phyloP scores from a whole-genome alignment of 2,888 invertebrate genomes.

The Calameuta pallipes region DNA sequence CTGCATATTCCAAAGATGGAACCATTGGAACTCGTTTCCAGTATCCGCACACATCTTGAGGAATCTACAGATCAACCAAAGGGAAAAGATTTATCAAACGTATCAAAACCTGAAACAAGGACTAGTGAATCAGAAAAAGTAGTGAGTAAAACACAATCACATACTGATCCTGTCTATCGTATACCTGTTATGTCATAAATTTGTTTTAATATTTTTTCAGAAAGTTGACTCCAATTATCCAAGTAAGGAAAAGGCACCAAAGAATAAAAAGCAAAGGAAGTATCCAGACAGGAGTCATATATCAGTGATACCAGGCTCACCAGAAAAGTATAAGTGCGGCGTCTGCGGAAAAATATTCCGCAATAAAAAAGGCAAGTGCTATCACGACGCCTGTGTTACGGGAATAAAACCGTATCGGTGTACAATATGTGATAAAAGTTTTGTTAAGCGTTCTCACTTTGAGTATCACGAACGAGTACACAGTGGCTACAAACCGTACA shows the following conservation, averaged over 20 bases:
- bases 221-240: neutral
- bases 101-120: neutral
- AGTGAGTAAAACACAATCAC: too few relatives aligned
- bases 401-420: slow-evolving; percentile 69
- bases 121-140: too few relatives aligned
- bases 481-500: slow-evolving; percentile 71
- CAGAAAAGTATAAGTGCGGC: slow-evolving; percentile 73
- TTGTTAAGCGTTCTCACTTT: slow-evolving; percentile 78
- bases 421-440: slow-evolving; percentile 67
- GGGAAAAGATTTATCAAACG: neutral
- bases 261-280: slow-evolving; percentile 28
- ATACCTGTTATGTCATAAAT: too few relatives aligned
- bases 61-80: slow-evolving; percentile 3
- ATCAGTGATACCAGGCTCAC: slow-evolving; percentile 63
- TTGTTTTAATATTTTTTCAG: neutral
- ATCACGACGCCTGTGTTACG: slow-evolving; percentile 57
- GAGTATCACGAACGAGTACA: slow-evolving; percentile 80
- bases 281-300: slow-evolving; percentile 52
- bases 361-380: slow-evolving; percentile 68
- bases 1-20: slow-evolving; percentile 28
- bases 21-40: slow-evolving; percentile 19
- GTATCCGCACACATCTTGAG: slow-evolving; percentile 21
- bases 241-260: slow-evolving; percentile 1
- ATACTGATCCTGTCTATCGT: too few relatives aligned
- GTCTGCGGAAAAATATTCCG: slow-evolving; percentile 77